Conservation (phyloP, 2,113 vertebrate species). For the Procavia capensis region DNA sequence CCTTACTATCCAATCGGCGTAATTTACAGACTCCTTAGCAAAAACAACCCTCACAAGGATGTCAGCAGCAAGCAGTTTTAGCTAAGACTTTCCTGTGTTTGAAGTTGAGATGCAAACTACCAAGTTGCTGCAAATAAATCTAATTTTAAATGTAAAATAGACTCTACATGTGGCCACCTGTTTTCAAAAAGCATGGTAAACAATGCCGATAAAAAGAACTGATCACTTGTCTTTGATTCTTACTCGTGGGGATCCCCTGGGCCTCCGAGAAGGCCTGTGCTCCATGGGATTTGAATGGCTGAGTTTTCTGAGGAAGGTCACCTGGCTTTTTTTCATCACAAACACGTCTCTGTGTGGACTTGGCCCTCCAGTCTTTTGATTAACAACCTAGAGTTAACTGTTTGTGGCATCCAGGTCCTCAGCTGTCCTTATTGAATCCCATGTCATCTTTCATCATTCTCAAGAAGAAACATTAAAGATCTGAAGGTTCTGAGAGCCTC, state of each 20-base stretch:
- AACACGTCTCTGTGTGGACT: background rate
- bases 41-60: background rate
- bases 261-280: background rate
- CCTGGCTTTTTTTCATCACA: background rate
- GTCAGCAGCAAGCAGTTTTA: background rate
- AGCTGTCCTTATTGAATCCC: background rate
- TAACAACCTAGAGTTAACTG: background rate
- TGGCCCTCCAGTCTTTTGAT: background rate
- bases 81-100: constrained; percentile 3
- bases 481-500: background rate
- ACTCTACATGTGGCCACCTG: background rate
- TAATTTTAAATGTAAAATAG: constrained; percentile 33
- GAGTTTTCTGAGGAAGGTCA: background rate
- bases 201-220: background rate
- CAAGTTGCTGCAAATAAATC: background rate
- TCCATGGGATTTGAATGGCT: background rate
- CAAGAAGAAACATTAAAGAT: background rate
- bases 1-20: background rate
- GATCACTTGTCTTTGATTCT: background rate
- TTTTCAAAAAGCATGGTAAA: background rate
- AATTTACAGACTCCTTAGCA: background rate
- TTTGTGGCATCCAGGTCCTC: background rate
- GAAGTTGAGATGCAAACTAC: background rate
- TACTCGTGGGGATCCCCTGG: background rate
- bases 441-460: background rate